Evolutionary conservation across 2,113 vertebrate species (phyloP).

Genomic region (Lepisosteus osseus): DNA sequence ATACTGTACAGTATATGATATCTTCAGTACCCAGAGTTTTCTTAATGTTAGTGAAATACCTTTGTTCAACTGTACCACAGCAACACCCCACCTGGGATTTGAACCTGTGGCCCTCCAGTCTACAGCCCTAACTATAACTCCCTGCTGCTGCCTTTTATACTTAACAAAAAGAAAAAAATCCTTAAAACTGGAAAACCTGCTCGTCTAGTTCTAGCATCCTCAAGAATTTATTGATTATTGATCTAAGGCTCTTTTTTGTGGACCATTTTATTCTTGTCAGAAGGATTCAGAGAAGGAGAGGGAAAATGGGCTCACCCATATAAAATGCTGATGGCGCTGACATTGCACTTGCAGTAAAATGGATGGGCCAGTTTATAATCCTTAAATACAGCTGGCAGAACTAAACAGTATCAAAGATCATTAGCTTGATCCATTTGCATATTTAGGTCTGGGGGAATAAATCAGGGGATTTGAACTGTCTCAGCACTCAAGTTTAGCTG

Average conservation of each 20-base stretch:
- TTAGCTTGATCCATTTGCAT: slow-evolving; percentile 23
- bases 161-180: too few species aligned
- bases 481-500: too few species aligned
- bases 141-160: too few species aligned
- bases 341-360: slow-evolving; percentile 29
- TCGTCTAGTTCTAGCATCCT: not conserved
- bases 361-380: slow-evolving; percentile 14
- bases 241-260: slow-evolving; percentile 23
- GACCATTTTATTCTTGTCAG: slow-evolving; percentile 22
- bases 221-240: slow-evolving; percentile 28
- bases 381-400: slow-evolving; percentile 29
- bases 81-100: too few species aligned
- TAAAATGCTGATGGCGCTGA: slow-evolving; percentile 35
- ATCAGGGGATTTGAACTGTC: not conserved
- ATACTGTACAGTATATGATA: too few species aligned
- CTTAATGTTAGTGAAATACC: too few species aligned
- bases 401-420: slow-evolving; percentile 29
- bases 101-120: too few species aligned
- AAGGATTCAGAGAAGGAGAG: slow-evolving; percentile 5
- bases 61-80: too few species aligned
- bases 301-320: slow-evolving; percentile 14
- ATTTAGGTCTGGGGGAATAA: slow-evolving; percentile 7
- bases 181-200: too few species aligned
- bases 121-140: too few species aligned
- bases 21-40: too few species aligned